Base-by-base conservation (phyloP, 2,888 invertebrate species). In the Ophioninae sp. region DNA sequence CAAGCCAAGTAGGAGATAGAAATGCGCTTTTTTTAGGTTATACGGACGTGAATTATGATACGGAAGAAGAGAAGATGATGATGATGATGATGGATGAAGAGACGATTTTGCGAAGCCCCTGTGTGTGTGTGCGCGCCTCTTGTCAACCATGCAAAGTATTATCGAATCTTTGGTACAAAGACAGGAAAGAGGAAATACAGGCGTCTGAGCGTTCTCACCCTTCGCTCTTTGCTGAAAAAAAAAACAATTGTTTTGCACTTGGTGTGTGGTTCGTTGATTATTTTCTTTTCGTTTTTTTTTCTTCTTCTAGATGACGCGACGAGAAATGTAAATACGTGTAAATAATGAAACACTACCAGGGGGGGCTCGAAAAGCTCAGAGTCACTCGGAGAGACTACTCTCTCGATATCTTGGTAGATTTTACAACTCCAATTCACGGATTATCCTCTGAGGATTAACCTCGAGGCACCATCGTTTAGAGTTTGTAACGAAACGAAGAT, bases 321-420 rank as follows among this genome's bases (percentile, higher is more conserved):
- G 20, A 81, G 50, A 70, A 37, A 89, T 92, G 91, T 92, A 92
- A 79, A 92, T 92, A 92, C 81, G 83, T 92, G 92, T 92, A 92
- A 90, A 92, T 92, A 92, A 84, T 88, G 85, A 87, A 86, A 88
- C n/a, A 30, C 73, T 76, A 79, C 61, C 68, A 30, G 44, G 80
- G 30, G 30, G 73, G 67, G 56, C 44, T 65, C 59, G 72, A 41
- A 50, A 73, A 73, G n/a, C 77, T 65, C 62, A 23, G 2, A 64
- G 68, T 73, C 57, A 59, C 61, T 61, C 44, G 23, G 50, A 70
- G 21, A 44, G 56, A 21, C n/a, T n/a, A n/a, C 75, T 20, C 75
- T 20, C 72, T 41, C 61, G 59, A 70, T 2, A 75, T 65, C 70
- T 67, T 61, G 41, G 61, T 78, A 78, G 70, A 70, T 75, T 73